Evolutionary conservation across 2,113 vertebrate species (phyloP).

Genomic region (Pipra filicauda): DNA sequence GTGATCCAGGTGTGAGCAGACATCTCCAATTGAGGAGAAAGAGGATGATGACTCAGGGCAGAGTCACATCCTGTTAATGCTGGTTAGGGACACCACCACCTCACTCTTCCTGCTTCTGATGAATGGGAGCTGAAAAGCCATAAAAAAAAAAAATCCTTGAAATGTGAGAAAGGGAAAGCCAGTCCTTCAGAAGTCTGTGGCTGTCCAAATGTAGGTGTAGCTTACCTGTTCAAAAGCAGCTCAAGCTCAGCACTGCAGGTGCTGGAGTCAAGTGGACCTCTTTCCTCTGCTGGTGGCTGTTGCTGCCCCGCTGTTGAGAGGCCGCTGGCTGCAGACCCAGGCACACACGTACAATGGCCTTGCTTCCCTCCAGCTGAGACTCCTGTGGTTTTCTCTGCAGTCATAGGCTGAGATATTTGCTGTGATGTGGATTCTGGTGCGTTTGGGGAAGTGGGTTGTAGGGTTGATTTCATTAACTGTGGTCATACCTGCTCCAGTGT

Average conservation of each 20-base stretch:
- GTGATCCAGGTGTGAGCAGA: not conserved
- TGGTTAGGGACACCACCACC: not conserved
- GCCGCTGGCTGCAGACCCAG: not conserved
- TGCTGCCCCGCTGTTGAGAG: not conserved
- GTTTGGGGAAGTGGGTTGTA: not conserved
- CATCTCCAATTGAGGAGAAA: not conserved
- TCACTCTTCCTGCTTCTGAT: not conserved
- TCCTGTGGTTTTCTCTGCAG: not conserved
- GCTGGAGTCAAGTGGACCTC: accelerated
- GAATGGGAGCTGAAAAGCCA: not conserved
- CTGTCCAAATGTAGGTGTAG: not conserved
- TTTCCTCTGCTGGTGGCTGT: not conserved
- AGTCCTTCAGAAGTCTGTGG: not conserved
- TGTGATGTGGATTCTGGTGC: not conserved
- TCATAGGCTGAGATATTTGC: not conserved
- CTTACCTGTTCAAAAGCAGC: not conserved
- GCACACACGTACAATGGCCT: accelerated
- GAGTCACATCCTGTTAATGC: not conserved
- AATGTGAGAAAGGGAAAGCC: not conserved
- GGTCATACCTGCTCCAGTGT: not conserved
- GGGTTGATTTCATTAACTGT: not conserved
- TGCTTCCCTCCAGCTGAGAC: not conserved
- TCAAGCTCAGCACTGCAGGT: not conserved
- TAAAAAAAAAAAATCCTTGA: not conserved
- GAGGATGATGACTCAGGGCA: not conserved